A percentile compares a stretch with the other conserved stretches of the same genome.
Conservation (phyloP, 2,797 vertebrate species). For the Lagodon rhomboides region DNA sequence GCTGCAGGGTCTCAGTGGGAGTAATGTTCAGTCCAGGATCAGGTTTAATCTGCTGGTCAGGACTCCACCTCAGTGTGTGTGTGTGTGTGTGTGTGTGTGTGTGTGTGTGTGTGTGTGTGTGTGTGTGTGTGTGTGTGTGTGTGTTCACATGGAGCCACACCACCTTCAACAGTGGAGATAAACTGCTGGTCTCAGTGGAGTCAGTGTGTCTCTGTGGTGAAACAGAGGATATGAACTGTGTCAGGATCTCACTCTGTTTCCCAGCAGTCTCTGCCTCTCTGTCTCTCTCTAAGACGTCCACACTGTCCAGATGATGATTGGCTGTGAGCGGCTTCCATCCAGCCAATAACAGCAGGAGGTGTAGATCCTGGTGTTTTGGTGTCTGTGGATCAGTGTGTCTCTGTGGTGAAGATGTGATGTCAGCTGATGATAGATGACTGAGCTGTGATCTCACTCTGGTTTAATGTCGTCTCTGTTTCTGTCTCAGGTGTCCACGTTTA, state of each 20-base stretch:
- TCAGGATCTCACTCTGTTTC: background rate
- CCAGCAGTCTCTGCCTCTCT: background rate
- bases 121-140: background rate
- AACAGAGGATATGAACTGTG: background rate
- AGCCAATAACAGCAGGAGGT: conserved; percentile 3
- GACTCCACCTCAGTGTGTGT: background rate
- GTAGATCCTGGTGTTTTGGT: conserved; percentile 5
- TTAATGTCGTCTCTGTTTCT: conserved; percentile 1
- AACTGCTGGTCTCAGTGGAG: background rate
- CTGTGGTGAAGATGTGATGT: background rate
- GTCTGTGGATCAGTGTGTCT: conserved; percentile 1
- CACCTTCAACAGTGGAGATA: conserved; percentile 1
- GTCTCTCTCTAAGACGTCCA: background rate
- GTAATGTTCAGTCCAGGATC: conserved; percentile 4
- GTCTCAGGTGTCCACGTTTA: conserved; percentile 35
- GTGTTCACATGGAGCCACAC: conserved; percentile 2
- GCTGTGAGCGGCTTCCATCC: background rate
- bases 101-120: background rate
- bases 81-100: too few relatives aligned
- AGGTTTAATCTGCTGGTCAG: conserved; percentile 5
- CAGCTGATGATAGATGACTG: background rate
- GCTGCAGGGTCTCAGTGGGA: conserved; percentile 3
- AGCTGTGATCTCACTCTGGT: background rate
- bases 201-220: background rate
- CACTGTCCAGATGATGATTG: background rate